Conservation (phyloP, 2,113 vertebrate species). For the Rhipidura dahli region DNA sequence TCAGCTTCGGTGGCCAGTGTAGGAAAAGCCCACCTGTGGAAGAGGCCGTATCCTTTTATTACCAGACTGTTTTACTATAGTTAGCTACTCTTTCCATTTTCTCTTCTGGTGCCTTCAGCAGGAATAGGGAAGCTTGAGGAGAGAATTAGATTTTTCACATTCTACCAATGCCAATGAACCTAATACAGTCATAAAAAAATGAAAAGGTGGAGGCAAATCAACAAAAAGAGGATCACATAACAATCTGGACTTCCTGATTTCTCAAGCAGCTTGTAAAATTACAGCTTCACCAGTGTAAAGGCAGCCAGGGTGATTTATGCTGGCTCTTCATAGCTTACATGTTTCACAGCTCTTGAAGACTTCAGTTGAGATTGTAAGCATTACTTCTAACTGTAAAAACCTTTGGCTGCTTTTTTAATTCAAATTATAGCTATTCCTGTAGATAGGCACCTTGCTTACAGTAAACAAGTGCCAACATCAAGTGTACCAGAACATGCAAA, state of each 20-base stretch:
- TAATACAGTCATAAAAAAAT: neutral
- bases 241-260: neutral
- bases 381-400: neutral
- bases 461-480: neutral
- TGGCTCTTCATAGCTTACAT: neutral
- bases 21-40: neutral
- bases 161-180: neutral
- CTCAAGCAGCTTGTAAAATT: neutral
- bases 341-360: neutral
- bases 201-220: neutral
- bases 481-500: neutral
- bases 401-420: neutral
- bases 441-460: neutral
- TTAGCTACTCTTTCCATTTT: neutral
- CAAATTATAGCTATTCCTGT: neutral
- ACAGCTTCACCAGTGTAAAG: neutral
- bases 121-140: neutral
- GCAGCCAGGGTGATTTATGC: neutral
- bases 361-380: neutral
- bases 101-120: neutral
- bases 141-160: neutral
- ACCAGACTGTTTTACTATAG: neutral
- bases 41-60: fast-evolving
- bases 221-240: fast-evolving
- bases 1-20: neutral